Evolutionary conservation across 2,113 vertebrate genomes (phyloP).

Genomic region (Acanthochromis polyacanthus): DNA sequence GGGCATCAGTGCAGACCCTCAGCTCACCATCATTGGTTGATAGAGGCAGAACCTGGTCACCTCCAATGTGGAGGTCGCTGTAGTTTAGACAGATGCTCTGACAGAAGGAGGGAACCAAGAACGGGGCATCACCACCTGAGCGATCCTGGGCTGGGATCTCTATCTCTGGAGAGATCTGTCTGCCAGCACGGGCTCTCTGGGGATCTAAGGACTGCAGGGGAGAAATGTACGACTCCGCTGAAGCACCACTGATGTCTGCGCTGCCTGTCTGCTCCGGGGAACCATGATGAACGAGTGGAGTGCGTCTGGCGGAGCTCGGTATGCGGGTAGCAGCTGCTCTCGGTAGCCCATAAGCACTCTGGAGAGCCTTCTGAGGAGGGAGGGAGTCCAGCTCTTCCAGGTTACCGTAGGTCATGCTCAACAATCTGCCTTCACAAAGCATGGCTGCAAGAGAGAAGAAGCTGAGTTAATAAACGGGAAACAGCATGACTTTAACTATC

Average conservation of each 20-base stretch:
- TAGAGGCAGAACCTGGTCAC: conserved; percentile 93
- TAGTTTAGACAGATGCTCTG: conserved; percentile 97
- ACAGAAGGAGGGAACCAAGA: conserved; percentile 93
- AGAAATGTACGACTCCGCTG: conserved; percentile 32
- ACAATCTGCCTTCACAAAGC: conserved; percentile 93
- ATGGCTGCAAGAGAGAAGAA: conserved; percentile 81
- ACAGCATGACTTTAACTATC: not conserved
- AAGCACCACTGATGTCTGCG: conserved; percentile 35
- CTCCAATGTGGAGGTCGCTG: conserved; percentile 94
- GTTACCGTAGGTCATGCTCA: conserved; percentile 84
- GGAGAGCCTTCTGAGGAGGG: conserved; percentile 22
- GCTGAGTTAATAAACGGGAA: too few relatives aligned
- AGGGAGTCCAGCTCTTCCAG: conserved; percentile 43
- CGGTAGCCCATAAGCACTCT: conserved; percentile 45
- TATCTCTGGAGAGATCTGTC: conserved; percentile 76
- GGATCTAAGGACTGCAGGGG: conserved; percentile 42
- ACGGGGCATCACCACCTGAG: conserved; percentile 83
- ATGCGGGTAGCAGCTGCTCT: conserved; percentile 61
- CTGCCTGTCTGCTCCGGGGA: conserved; percentile 71
- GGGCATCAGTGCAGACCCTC: conserved; percentile 78
- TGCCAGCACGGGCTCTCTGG: conserved; percentile 21
- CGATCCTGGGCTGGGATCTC: conserved; percentile 76
- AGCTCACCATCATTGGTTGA: conserved; percentile 83
- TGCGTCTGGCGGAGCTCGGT: conserved; percentile 40
- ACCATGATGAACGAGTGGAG: conserved; percentile 52